phyloP scores from a whole-genome alignment of 2,888 invertebrate genomes.

The Phengaris alcon region DNA sequence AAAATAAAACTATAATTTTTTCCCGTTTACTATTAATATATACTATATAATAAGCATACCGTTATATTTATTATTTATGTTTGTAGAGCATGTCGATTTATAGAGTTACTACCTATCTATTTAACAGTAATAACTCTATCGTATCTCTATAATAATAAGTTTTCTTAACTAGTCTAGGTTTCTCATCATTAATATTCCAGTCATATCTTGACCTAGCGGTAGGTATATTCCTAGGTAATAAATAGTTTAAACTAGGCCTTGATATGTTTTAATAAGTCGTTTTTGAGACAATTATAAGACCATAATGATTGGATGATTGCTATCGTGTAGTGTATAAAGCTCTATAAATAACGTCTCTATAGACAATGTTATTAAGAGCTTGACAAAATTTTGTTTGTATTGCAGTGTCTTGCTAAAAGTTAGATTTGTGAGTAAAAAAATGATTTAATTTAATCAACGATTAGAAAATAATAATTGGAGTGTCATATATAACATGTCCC shows the following conservation, averaged over 20 bases:
- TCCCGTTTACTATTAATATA: too few relatives aligned
- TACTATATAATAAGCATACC: too few relatives aligned
- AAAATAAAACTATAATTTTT: too few relatives aligned
- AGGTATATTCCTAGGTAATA: not conserved
- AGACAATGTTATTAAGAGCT: too few relatives aligned
- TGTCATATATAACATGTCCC: too few relatives aligned
- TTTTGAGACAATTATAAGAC: too few relatives aligned
- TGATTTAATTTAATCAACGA: too few relatives aligned
- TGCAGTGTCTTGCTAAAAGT: not conserved
- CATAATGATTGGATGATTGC: not conserved
- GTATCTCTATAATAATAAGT: not conserved
- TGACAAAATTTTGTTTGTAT: not conserved
- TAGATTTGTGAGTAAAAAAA: too few relatives aligned
- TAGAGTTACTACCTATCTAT: not conserved
- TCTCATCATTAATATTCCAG: slow-evolving; percentile 9
- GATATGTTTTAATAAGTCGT: too few relatives aligned
- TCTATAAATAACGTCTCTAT: not conserved
- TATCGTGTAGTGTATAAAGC: not conserved
- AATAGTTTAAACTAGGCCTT: not conserved
- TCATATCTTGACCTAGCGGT: slow-evolving; percentile 2
- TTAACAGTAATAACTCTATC: not conserved
- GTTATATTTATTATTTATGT: too few relatives aligned
- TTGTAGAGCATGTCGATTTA: too few relatives aligned
- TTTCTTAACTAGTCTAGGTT: not conserved
- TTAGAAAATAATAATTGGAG: too few relatives aligned